These are phyloP conservation scores for Aplocera efformata DNA, from an alignment of 2,888 invertebrate genomes.

Conservation along the genomic window DNA sequence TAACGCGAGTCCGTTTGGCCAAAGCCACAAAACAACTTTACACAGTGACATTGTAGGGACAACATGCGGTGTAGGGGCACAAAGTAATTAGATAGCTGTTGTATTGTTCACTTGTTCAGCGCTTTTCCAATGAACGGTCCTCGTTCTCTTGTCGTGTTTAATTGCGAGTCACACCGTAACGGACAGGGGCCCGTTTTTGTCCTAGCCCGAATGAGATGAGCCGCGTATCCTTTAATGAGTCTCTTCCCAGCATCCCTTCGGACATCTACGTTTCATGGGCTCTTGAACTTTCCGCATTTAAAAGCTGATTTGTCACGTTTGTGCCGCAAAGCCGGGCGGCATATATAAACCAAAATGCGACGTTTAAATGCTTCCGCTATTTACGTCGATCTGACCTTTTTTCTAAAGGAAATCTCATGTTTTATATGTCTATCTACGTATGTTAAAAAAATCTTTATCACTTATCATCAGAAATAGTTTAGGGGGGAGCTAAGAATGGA, in stretches of 20 bases:
- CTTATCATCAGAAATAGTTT: too few species aligned
- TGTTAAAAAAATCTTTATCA: too few species aligned
- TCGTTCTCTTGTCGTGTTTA: constrained; percentile 60
- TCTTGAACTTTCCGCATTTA: constrained; percentile 35
- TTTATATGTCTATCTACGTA: too few species aligned
- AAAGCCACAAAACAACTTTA: constrained; percentile 65
- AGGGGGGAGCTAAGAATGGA: too few species aligned
- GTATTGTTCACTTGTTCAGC: constrained; percentile 70
- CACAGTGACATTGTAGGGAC: constrained; percentile 55
- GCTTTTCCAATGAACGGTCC: constrained; percentile 64
- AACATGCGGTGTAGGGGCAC: constrained; percentile 49
- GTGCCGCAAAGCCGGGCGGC: constrained; percentile 21
- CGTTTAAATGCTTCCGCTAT: constrained; percentile 23
- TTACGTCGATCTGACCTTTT: constrained; percentile 14
- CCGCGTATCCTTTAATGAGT: constrained; percentile 68
- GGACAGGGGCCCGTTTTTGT: constrained; percentile 69
- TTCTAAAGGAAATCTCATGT: constrained; percentile 2
- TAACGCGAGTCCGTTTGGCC: constrained; percentile 46
- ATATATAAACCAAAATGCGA: constrained; percentile 27
- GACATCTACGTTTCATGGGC: constrained; percentile 39
- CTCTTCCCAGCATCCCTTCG: constrained; percentile 37
- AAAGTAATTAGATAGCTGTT: constrained; percentile 73
- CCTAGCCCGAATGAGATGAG: constrained; percentile 58
- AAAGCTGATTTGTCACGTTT: constrained; percentile 32
- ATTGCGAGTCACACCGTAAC: constrained; percentile 69